A percentile compares a stretch with the other conserved stretches of the same genome.
Conservation (phyloP, 2,888 invertebrate genomes). For the Imbricaverruca yamaguchii region DNA sequence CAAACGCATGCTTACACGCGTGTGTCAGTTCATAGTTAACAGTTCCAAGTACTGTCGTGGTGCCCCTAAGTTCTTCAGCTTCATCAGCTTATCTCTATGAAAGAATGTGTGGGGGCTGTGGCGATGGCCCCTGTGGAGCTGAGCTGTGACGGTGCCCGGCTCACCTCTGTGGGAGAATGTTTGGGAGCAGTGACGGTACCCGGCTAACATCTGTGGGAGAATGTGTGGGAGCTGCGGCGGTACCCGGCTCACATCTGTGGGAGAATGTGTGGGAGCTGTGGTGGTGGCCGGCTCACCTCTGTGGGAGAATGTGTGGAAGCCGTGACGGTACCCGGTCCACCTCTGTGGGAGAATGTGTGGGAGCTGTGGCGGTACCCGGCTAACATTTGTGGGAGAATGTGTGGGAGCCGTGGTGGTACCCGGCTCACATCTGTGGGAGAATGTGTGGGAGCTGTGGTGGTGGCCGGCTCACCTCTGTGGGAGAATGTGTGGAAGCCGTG, state of each 20-base stretch:
- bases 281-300: conserved; percentile 50
- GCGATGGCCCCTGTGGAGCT: conserved; percentile 23
- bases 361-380: conserved; percentile 39
- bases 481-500: conserved; percentile 49
- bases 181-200: conserved; percentile 54
- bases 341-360: conserved; percentile 61
- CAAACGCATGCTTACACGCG: too few relatives aligned
- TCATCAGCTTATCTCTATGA: conserved; percentile 54
- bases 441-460: conserved; percentile 48
- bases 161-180: conserved; percentile 62
- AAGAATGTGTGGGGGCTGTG: conserved; percentile 61
- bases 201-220: conserved; percentile 60
- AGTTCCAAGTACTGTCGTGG: too few relatives aligned
- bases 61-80: too few relatives aligned
- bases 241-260: conserved; percentile 54
- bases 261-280: conserved; percentile 53
- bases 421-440: conserved; percentile 60
- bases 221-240: conserved; percentile 43
- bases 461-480: conserved; percentile 54
- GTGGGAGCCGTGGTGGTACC: too few relatives aligned
- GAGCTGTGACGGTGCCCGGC: too few relatives aligned
- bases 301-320: conserved; percentile 54
- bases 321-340: conserved; percentile 41
- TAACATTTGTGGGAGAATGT: conserved; percentile 25
- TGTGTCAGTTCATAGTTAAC: too few relatives aligned